phyloP scores from a whole-genome alignment of 2,797 vertebrate species.

The Tachyglossus aculeatus region DNA sequence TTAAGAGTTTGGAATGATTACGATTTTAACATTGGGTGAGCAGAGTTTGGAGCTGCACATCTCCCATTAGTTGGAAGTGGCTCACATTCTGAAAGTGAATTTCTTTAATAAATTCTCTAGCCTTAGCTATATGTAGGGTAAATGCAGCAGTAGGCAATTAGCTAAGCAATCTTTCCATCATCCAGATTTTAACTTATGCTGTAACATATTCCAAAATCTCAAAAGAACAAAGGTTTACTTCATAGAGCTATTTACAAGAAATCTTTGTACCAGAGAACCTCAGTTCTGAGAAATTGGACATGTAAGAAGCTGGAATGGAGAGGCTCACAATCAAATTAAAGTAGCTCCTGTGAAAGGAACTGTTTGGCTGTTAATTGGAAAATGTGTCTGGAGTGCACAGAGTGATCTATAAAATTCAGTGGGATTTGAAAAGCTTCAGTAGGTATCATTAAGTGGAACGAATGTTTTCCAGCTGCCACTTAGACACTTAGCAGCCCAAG shows the following conservation, averaged over 20 bases:
- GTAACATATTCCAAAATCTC: conserved; percentile 34
- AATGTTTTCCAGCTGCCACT: conserved; percentile 46
- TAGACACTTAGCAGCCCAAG: conserved; percentile 32
- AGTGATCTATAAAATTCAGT: conserved; percentile 34
- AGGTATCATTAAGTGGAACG: conserved; percentile 36
- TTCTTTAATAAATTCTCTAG: neutral
- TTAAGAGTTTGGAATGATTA: too few relatives aligned
- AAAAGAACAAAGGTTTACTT: conserved; percentile 16
- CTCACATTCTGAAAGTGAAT: neutral
- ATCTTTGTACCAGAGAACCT: neutral
- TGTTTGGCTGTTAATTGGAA: conserved; percentile 32
- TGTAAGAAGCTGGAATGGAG: neutral
- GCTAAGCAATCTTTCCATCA: neutral
- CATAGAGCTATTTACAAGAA: neutral
- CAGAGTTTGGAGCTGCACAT: too few relatives aligned
- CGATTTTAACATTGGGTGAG: too few relatives aligned
- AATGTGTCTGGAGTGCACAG: conserved; percentile 30
- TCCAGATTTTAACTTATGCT: neutral
- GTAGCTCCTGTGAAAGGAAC: conserved; percentile 39
- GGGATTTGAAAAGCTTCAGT: conserved; percentile 41
- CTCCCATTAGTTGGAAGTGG: neutral
- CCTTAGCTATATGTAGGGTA: neutral
- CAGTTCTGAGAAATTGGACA: neutral
- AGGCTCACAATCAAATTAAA: conserved; percentile 29
- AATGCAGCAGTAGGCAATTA: neutral